These are phyloP conservation scores for Myiotriccus ornatus DNA, from an alignment of 2,797 vertebrate species.

Conservation along the genomic window DNA sequence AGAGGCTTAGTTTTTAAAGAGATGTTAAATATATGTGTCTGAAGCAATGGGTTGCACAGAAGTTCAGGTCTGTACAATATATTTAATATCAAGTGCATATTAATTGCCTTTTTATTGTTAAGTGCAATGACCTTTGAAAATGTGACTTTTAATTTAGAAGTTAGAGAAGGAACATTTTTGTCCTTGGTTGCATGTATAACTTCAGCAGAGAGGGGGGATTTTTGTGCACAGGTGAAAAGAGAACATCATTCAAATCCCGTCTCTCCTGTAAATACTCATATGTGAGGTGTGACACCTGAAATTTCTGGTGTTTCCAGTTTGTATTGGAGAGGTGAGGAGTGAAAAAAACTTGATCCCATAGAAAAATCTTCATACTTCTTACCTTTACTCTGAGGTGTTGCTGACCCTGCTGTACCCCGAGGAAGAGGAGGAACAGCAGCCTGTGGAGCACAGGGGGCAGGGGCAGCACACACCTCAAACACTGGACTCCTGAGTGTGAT, in stretches of 20 bases:
- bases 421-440: background rate
- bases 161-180: background rate
- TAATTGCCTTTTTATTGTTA: constrained; percentile 57
- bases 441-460: background rate
- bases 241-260: background rate
- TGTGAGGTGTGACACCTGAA: background rate
- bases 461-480: background rate
- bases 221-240: constrained; percentile 5
- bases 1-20: constrained; percentile 29
- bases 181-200: background rate
- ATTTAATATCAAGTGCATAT: constrained; percentile 41
- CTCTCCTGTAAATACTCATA: background rate
- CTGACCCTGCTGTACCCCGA: background rate
- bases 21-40: background rate
- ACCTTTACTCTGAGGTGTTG: background rate
- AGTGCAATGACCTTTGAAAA: constrained; percentile 69
- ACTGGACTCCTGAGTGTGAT: background rate
- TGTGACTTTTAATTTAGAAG: constrained; percentile 47
- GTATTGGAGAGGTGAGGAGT: background rate
- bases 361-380: background rate
- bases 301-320: constrained; percentile 5
- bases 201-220: background rate
- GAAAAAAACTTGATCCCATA: background rate
- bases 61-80: constrained; percentile 34
- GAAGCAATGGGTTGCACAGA: constrained; percentile 47